phyloP scores from a whole-genome alignment of 2,797 vertebrate species.

The Hydrocynus forskahlii region DNA sequence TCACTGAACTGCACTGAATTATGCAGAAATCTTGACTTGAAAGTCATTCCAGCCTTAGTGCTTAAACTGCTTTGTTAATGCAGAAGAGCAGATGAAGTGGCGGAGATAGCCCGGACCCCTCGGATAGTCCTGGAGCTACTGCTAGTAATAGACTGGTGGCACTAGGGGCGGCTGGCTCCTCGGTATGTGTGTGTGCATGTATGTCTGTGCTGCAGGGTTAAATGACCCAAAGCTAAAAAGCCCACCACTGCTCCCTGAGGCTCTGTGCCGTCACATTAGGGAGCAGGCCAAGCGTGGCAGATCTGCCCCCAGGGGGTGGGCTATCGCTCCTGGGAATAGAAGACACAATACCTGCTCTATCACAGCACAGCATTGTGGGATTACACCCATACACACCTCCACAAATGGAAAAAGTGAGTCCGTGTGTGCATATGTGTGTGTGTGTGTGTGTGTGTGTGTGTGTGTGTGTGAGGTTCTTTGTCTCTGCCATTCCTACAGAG shows the following conservation, averaged over 20 bases:
- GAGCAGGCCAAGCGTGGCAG: constrained; percentile 4
- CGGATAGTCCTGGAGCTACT: not conserved
- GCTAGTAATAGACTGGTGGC: not conserved
- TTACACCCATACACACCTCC: constrained; percentile 15
- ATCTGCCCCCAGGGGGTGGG: constrained; percentile 1
- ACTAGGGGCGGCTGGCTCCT: not conserved
- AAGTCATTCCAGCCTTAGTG: not conserved
- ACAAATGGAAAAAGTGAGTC: not conserved
- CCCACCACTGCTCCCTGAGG: constrained; percentile 10
- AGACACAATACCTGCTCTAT: constrained; percentile 5
- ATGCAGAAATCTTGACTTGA: too few relatives aligned
- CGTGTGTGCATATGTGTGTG: too few relatives aligned
- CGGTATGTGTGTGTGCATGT: not conserved
- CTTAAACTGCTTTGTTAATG: too few relatives aligned
- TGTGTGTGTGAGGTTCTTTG: not conserved
- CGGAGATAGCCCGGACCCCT: not conserved
- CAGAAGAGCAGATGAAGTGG: too few relatives aligned
- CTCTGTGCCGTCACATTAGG: constrained; percentile 16
- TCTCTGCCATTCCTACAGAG: too few relatives aligned
- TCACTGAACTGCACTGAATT: too few relatives aligned
- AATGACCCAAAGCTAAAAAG: constrained; percentile 27
- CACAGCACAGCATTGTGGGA: not conserved
- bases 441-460: too few relatives aligned
- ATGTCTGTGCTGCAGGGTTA: not conserved
- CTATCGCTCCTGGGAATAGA: not conserved